phyloP scores from a whole-genome alignment of 2,797 vertebrate genomes.

The Typhlichthys subterraneus region DNA sequence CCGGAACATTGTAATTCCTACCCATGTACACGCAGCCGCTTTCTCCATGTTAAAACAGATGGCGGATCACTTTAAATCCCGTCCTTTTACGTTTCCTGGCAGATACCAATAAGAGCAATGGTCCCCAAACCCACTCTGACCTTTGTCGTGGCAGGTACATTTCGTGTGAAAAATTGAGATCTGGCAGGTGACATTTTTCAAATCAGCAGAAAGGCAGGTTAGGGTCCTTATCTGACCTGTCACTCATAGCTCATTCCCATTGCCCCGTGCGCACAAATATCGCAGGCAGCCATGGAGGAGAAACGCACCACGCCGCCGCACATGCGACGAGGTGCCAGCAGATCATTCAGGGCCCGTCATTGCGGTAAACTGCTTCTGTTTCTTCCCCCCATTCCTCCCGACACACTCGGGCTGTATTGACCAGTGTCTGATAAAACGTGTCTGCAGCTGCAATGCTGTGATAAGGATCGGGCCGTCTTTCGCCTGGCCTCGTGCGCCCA shows the following conservation, averaged over 20 bases:
- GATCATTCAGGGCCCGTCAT: constrained; percentile 56
- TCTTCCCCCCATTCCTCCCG: constrained; percentile 43
- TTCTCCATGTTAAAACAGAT: constrained; percentile 46
- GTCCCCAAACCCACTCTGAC: constrained; percentile 18
- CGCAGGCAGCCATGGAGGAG: constrained; percentile 25
- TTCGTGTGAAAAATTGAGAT: constrained; percentile 28
- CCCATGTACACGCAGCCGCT: constrained; percentile 34
- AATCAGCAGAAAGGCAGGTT: constrained; percentile 30
- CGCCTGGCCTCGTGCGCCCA: constrained; percentile 30
- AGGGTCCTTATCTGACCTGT: constrained; percentile 31
- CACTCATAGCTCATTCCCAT: constrained; percentile 37
- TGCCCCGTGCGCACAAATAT: constrained; percentile 38
- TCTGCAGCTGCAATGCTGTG: constrained; percentile 59
- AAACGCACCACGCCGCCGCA: constrained; percentile 28
- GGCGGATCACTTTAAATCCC: constrained; percentile 35
- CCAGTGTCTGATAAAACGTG: constrained; percentile 53
- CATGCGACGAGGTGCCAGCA: constrained; percentile 32
- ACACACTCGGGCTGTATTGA: constrained; percentile 55
- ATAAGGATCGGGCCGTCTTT: constrained; percentile 58
- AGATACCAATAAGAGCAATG: constrained; percentile 33
- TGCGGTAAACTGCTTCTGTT: constrained; percentile 45
- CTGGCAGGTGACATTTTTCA: constrained; percentile 44
- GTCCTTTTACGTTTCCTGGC: constrained; percentile 43
- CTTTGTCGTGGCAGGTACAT: constrained; percentile 7
- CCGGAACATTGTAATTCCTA: constrained; percentile 36